Conservation (phyloP, 2,797 vertebrate species). For the Enteromius paludinosus region DNA sequence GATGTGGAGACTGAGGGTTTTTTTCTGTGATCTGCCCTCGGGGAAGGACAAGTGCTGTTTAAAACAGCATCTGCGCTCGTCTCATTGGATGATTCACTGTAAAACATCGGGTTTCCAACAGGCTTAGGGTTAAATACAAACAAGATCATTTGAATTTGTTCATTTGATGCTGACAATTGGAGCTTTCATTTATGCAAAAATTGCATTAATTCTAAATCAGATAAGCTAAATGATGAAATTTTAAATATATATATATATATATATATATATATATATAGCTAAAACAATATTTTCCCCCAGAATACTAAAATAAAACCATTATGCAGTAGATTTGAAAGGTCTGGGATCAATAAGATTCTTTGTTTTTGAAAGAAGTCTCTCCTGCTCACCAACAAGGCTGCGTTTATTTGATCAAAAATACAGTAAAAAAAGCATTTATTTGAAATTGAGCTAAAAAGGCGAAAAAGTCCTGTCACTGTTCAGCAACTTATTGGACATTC, state of each 20-base stretch:
- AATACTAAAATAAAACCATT: neutral
- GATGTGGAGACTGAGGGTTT: neutral
- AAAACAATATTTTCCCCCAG: neutral
- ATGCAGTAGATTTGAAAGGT: neutral
- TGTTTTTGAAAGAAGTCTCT: neutral
- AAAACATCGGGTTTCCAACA: neutral
- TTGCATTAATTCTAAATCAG: neutral
- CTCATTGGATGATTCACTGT: neutral
- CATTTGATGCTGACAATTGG: neutral
- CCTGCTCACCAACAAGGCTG: neutral
- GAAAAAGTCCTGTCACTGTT: too few species aligned
- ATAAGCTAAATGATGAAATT: neutral
- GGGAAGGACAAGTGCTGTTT: constrained; percentile 23
- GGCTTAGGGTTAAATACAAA: neutral
- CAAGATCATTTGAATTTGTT: neutral
- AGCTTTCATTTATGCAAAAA: neutral
- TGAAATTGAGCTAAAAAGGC: too few species aligned
- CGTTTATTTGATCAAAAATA: neutral
- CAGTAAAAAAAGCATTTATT: neutral
- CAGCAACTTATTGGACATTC: neutral
- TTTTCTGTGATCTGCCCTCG: neutral
- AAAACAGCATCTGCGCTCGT: neutral
- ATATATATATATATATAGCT: neutral
- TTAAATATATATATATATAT: neutral
- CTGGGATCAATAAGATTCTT: neutral